A percentile compares a stretch with the other conserved stretches of the same genome.
phyloP scores from a whole-genome alignment of 2,113 vertebrate species.

The Condylura cristata region DNA sequence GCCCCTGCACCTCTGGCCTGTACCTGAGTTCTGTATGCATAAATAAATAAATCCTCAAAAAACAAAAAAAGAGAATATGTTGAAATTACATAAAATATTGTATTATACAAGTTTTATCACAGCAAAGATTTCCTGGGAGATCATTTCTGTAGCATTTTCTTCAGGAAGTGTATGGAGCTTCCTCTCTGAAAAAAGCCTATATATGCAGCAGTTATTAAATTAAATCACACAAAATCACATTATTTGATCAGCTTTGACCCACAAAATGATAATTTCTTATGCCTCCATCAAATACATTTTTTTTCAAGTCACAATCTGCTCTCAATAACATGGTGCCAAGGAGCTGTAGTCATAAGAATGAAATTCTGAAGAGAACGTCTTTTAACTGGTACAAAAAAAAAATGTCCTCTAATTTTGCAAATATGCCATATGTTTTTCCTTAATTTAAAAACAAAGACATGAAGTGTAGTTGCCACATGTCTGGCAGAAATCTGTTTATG shows the following conservation, averaged over 20 bases:
- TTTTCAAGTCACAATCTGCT: neutral
- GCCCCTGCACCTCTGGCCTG: too few relatives aligned
- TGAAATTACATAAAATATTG: neutral
- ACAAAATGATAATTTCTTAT: neutral
- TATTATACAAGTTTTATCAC: neutral
- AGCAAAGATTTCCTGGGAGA: neutral
- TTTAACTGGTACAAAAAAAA: constrained; percentile 4
- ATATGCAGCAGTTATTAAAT: neutral
- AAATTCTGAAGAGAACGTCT: constrained; percentile 28
- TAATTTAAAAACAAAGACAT: constrained; percentile 63
- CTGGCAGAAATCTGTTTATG: constrained; percentile 60
- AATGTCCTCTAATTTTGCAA: constrained; percentile 24
- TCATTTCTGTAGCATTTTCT: neutral
- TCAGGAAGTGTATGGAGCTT: neutral
- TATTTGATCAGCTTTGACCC: neutral
- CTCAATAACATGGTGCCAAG: neutral
- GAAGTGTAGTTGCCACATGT: constrained; percentile 35
- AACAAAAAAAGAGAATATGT: too few relatives aligned
- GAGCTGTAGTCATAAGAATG: neutral
- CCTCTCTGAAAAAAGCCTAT: neutral
- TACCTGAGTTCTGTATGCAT: too few relatives aligned
- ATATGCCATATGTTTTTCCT: constrained; percentile 45
- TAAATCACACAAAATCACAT: neutral
- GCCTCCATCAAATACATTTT: neutral
- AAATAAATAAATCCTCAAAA: too few relatives aligned